Evolutionary conservation across 1,140 invertebrate genomes (phyloP), one percentile per base, ranked within the genome.

Genomic region (Hormaphis cornu): DNA sequence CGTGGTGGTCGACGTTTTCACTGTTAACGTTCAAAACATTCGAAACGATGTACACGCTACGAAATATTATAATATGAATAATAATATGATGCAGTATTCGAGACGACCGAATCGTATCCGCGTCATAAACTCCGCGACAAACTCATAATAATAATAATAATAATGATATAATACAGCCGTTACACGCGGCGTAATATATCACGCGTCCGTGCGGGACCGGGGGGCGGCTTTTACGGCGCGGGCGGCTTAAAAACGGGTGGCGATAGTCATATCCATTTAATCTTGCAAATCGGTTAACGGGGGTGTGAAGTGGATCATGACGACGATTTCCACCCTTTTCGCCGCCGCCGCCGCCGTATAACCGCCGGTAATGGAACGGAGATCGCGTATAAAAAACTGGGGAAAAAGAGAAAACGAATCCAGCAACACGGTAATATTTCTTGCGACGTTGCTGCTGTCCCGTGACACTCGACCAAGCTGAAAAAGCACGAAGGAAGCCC

Each of bases 251-350:
- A 48, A 50, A 66, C 61, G 18, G 18, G 0, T 3, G 58, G 10
- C 42, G 40, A n/a, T 3, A 2, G 35, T 10, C 44, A 30, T 66
- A 66, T 66, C 61, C 61, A 50, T 66, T 66, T 66, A 66, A 66
- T 66, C 61, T 66, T 50, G 61, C 61, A 66, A 66, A 66, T 66
- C 61, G 61, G 61, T 66, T 66, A 33, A 50, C 42, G 6, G 61
- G 61, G 61, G 61, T 66, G 61, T 66, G 61, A 66, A 66, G 61
- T 66, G 61, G 61, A 66, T 66, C 61, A 66, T 66, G 61, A 66
- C 61, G 61, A 66, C 35, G 14, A 58, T 58, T 58, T 61, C 42
- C 61, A 30, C 44, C 28, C 9, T 46, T 33, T 18, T 33, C 59
- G n/a, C n/a, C 33, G 10, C 18, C 18, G 28, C n/a, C n/a, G n/a